Conservation (phyloP, 1,140 invertebrate genomes). For the Coelopa frigida region DNA sequence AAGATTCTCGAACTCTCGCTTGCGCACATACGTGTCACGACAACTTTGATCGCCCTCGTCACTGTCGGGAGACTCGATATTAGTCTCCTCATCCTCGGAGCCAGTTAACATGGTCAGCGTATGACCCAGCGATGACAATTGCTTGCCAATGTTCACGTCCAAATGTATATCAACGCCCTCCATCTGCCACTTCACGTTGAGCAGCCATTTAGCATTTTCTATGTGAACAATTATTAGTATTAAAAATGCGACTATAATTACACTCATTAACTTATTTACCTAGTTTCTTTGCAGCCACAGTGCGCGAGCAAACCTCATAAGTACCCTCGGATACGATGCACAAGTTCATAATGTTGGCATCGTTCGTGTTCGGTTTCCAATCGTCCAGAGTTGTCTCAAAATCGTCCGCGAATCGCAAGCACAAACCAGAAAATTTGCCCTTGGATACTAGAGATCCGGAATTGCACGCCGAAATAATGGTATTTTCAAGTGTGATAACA, state of each 20-base stretch:
- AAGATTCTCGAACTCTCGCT: constrained; percentile 58
- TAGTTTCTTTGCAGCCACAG: constrained; percentile 71
- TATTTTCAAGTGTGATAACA: constrained; percentile 89
- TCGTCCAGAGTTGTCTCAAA: constrained; percentile 94
- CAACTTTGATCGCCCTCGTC: constrained; percentile 60
- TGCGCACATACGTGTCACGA: constrained; percentile 46
- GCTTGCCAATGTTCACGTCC: constrained; percentile 93
- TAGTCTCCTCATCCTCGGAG: constrained; percentile 72
- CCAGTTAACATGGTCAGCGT: constrained; percentile 90
- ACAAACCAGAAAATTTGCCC: constrained; percentile 76
- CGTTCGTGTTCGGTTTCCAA: constrained; percentile 87
- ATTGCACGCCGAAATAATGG: constrained; percentile 84
- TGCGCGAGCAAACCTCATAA: constrained; percentile 92
- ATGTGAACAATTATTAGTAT: too few species aligned
- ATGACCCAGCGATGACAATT: constrained; percentile 84
- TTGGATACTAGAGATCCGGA: constrained; percentile 73
- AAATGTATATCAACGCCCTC: constrained; percentile 96
- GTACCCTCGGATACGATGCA: constrained; percentile 97
- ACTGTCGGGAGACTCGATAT: constrained; percentile 66
- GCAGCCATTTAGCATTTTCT: constrained; percentile 96
- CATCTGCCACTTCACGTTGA: constrained; percentile 99
- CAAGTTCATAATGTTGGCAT: constrained; percentile 88
- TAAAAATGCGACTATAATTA: constrained; percentile 30
- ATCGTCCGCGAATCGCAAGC: constrained; percentile 90
- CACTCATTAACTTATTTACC: too few species aligned